Base-by-base conservation (phyloP, 2,888 invertebrate species). In the Linnaemya vulpina region DNA sequence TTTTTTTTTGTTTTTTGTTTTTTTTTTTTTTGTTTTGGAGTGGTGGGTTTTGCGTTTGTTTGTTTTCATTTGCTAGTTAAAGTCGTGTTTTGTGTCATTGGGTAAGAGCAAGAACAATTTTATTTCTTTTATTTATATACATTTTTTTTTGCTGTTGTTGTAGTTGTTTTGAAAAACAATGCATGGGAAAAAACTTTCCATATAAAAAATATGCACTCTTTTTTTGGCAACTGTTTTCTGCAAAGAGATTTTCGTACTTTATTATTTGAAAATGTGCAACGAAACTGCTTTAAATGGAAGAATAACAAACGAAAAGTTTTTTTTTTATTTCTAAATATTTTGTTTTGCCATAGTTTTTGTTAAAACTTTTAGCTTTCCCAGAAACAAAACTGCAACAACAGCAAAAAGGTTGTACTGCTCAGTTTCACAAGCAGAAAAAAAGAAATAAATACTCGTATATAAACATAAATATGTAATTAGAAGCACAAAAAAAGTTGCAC, bases 21-120 rank as follows among this genome's bases (percentile, higher is more conserved):
- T 43, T 38, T 35, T 40, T 17, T 7, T 15, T 53, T 65, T 65
- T 40, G 65, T 55, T 67, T 13, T 1, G 30, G 11, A 40, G 15
- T n/a, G 43, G 30, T 51, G 20, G 10, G 35, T 60, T 46, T 40
- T 63, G 78, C 43, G 78, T 22, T 60, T 67, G 81, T 81, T 79
- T 75, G 43, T 78, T 85, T 82, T 79, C 75, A 75, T 82, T 85
- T 71, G 60, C 78, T 79, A 79, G 75, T 85, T 79, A 63, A 79
- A 70, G 38, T 79, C 71, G 25, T 85, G 85, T 81, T 81, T 80
- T 82, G 71, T 78, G 85, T 85, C 82, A 85, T 65, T 79, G 82
- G 78, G 78, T 25, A 73, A 70, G 53, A 81, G 80, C 68, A 74
- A 62, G n/a, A n/a, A 68, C 49, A 40, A 35, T 51, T 68, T 68